Percentiles rank a stretch among this genome's conserved stretches.
Evolutionary conservation across 2,113 vertebrate genomes (phyloP).

Genomic region (Aviceda subcristata): DNA sequence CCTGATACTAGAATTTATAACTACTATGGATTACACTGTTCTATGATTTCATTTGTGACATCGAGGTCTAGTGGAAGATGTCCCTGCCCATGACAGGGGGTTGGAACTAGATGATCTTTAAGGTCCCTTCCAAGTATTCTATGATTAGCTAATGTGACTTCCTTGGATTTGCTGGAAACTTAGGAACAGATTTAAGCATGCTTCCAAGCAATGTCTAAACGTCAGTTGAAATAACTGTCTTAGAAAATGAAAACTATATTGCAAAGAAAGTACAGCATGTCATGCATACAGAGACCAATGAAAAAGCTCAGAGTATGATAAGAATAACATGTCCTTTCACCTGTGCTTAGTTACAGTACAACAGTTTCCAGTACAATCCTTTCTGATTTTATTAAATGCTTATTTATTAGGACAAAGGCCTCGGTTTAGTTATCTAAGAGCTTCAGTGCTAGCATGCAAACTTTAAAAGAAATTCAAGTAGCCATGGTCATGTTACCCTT

Average conservation of each 20-base stretch:
- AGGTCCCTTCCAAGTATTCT: too few species aligned
- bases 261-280: background rate
- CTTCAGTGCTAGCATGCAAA: background rate
- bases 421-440: background rate
- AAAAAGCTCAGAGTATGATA: background rate
- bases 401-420: background rate
- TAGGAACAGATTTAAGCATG: background rate
- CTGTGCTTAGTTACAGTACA: background rate
- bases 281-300: background rate
- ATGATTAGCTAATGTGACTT: background rate
- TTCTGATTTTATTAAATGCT: background rate
- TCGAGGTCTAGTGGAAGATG: background rate
- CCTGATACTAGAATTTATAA: background rate
- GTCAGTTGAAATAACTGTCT: fast-evolving
- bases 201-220: background rate
- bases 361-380: background rate
- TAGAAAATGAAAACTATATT: background rate
- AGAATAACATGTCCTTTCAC: background rate
- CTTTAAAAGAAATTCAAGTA: background rate
- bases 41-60: background rate
- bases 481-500: slow-evolving; percentile 72
- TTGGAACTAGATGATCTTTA: too few species aligned
- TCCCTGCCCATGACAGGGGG: too few species aligned
- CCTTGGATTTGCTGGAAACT: background rate
- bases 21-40: background rate